Conservation (phyloP, 30 jellyfish, hydroid and myxozoan species). For the Phacellophora camtschatica region DNA sequence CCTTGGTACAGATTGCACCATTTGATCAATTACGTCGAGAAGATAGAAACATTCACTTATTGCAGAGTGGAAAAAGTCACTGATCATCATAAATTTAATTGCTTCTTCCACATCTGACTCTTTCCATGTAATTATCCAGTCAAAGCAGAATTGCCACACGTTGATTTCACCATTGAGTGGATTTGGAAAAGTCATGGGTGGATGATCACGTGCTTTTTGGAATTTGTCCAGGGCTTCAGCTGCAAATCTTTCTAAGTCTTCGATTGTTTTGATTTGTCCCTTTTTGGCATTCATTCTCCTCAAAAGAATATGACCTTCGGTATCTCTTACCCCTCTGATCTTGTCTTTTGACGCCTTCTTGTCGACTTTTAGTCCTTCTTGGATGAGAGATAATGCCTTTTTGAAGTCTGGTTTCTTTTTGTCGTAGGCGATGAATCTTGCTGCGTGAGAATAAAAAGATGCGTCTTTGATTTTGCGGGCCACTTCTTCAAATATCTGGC, state of each 20-base stretch:
- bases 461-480: slow-evolving; percentile 54
- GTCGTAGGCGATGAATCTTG: slow-evolving; percentile 28
- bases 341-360: slow-evolving; percentile 30
- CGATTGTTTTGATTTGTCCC: background rate
- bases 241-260: background rate
- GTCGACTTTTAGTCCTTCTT: slow-evolving; percentile 34
- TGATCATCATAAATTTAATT: background rate
- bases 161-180: slow-evolving; percentile 48
- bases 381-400: slow-evolving; percentile 24
- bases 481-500: slow-evolving; percentile 39
- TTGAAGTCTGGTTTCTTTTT: background rate
- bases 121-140: slow-evolving; percentile 27
- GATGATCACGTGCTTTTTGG: slow-evolving; percentile 35
- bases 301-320: slow-evolving; percentile 50
- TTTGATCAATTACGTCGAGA: slow-evolving; percentile 46
- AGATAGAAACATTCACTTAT: slow-evolving; percentile 35
- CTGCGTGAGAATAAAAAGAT: slow-evolving; percentile 36
- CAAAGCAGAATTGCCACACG: slow-evolving; percentile 66
- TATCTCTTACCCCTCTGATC: slow-evolving; percentile 17
- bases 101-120: slow-evolving; percentile 35
- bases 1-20: slow-evolving; percentile 41
- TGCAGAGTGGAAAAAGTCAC: slow-evolving; percentile 30
- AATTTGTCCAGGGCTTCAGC: slow-evolving; percentile 31
- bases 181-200: slow-evolving; percentile 56
- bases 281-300: slow-evolving; percentile 17